Conservation (phyloP, 2,113 vertebrate genomes). For the Oncorhynchus keta region DNA sequence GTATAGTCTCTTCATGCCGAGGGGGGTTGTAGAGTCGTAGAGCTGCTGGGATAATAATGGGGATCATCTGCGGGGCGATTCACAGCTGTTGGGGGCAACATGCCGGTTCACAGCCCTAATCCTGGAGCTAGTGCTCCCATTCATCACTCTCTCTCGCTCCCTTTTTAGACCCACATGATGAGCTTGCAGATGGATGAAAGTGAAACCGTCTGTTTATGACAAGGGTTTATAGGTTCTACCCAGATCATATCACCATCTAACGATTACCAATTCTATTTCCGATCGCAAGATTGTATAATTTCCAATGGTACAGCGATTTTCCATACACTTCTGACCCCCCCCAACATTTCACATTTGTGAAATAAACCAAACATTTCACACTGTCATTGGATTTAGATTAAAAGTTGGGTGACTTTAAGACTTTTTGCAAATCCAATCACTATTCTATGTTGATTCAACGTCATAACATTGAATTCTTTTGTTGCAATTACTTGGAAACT, state of each 20-base stretch:
- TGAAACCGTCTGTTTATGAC: background rate
- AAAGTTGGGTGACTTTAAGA: too few relatives aligned
- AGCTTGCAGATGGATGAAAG: conserved; percentile 18
- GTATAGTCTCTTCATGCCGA: background rate
- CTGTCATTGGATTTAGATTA: too few relatives aligned
- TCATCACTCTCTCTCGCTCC: conserved; percentile 39
- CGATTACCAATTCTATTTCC: conserved; percentile 9
- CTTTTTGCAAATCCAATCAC: too few relatives aligned
- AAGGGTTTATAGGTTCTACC: conserved; percentile 14
- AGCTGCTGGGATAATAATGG: conserved; percentile 54
- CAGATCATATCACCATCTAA: conserved; percentile 19
- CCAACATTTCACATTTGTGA: too few relatives aligned
- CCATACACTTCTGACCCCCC: too few relatives aligned
- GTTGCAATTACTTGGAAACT: too few relatives aligned
- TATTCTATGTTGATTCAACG: too few relatives aligned
- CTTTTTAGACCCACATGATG: conserved; percentile 50
- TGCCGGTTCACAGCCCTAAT: conserved; percentile 55
- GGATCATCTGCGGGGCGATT: conserved; percentile 40
- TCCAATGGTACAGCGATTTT: background rate
- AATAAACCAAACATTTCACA: too few relatives aligned
- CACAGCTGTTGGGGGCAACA: conserved; percentile 68
- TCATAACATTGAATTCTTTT: too few relatives aligned
- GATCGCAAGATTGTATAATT: background rate
- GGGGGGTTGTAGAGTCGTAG: conserved; percentile 10
- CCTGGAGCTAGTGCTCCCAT: conserved; percentile 16